These are phyloP conservation scores for Nyctibius grandis DNA, from an alignment of 2,797 vertebrate species.

Conservation along the genomic window DNA sequence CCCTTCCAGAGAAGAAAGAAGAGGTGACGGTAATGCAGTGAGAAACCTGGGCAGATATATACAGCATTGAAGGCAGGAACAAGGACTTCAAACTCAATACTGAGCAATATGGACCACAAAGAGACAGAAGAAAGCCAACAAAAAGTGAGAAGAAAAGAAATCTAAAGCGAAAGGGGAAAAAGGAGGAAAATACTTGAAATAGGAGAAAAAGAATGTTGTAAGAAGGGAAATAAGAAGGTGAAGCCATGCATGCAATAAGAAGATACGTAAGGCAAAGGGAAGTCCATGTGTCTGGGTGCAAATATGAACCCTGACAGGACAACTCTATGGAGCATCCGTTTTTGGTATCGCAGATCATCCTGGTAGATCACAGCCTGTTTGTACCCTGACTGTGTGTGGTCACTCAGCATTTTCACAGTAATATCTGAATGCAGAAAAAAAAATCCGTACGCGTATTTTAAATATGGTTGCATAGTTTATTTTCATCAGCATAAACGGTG, in stretches of 20 bases:
- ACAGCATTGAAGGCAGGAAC: not conserved
- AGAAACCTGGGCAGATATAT: not conserved
- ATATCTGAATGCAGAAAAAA: not conserved
- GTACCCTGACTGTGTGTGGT: not conserved
- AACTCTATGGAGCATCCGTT: rapidly evolving
- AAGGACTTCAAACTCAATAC: not conserved
- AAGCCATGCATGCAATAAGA: not conserved
- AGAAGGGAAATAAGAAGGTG: not conserved
- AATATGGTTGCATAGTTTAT: not conserved
- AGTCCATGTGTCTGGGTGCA: not conserved
- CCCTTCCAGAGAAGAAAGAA: not conserved
- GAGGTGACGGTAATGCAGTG: not conserved
- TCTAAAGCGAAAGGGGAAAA: not conserved
- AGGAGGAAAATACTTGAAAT: not conserved
- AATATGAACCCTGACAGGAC: not conserved
- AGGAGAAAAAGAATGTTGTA: not conserved
- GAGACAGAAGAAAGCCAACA: not conserved
- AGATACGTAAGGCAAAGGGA: not conserved
- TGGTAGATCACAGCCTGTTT: not conserved
- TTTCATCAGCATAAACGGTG: not conserved
- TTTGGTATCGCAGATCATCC: not conserved
- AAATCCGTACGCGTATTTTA: not conserved
- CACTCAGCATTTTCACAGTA: not conserved
- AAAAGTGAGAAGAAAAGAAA: not conserved
- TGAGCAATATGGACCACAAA: not conserved